Evolutionary conservation across 2,888 invertebrate genomes (phyloP).

Genomic region (Leptinotarsa juncta): DNA sequence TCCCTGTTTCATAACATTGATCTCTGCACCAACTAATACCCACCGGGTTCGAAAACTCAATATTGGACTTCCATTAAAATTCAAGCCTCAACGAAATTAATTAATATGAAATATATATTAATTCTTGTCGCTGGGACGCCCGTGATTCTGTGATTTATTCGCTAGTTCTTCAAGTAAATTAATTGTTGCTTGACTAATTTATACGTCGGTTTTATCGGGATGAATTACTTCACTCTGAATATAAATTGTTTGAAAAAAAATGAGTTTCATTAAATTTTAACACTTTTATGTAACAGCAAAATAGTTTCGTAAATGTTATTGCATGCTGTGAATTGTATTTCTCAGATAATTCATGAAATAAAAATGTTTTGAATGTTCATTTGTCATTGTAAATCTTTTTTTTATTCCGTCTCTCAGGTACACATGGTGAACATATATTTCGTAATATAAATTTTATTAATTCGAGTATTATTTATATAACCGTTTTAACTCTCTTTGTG

Average conservation of each 20-base stretch:
- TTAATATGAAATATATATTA: conserved; percentile 34
- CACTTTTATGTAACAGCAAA: no score
- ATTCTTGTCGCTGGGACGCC: conserved; percentile 25
- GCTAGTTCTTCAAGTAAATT: conserved; percentile 30
- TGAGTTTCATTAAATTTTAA: neutral
- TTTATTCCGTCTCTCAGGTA: no score
- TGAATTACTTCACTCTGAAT: conserved; percentile 21
- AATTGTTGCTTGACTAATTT: conserved; percentile 35
- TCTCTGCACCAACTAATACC: neutral
- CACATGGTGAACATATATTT: no score
- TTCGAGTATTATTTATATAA: no score
- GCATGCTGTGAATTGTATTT: no score
- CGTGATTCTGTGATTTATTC: conserved; percentile 36
- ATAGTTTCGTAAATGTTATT: no score
- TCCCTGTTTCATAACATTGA: neutral
- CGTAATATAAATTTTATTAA: no score
- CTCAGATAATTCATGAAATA: neutral
- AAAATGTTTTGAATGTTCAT: neutral
- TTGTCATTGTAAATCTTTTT: no score
- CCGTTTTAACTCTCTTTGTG: no score
- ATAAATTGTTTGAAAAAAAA: conserved; percentile 14
- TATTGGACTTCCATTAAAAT: conserved; percentile 31
- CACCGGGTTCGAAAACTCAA: conserved; percentile 11
- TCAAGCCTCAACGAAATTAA: conserved; percentile 24
- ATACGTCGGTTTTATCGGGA: conserved; percentile 31